Evolutionary conservation across 2,113 vertebrate genomes (phyloP).

Genomic region (Laterallus jamaicensis): DNA sequence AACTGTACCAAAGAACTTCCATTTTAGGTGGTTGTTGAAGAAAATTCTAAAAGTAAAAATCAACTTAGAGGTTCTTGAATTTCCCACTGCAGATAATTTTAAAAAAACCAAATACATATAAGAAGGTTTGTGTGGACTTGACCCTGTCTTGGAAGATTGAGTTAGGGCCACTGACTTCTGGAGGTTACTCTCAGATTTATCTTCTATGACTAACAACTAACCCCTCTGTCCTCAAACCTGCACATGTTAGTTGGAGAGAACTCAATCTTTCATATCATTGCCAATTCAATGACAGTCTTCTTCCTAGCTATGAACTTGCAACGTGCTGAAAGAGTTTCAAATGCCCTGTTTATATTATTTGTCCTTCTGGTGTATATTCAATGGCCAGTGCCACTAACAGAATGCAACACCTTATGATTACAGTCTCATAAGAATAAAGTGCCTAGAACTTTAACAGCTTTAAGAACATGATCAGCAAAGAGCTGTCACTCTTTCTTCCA

Average conservation of each 20-base stretch:
- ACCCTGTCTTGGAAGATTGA: background rate
- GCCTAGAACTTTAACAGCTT: background rate
- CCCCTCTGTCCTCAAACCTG: background rate
- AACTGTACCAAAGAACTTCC: background rate
- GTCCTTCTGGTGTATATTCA: background rate
- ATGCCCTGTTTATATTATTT: background rate
- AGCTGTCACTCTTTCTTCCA: background rate
- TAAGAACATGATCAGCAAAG: background rate
- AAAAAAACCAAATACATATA: background rate
- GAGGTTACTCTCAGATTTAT: background rate
- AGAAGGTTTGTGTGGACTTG: background rate
- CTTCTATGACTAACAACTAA: background rate
- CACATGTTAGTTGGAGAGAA: background rate
- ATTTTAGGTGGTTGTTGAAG: background rate
- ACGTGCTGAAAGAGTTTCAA: background rate
- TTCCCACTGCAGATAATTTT: background rate
- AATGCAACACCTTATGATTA: background rate
- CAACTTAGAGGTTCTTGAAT: background rate
- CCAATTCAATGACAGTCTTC: background rate
- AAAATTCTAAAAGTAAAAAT: background rate
- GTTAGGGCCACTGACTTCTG: background rate
- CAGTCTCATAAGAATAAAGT: background rate
- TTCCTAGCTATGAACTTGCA: background rate
- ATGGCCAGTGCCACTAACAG: background rate
- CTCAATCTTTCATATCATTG: background rate